Evolutionary conservation across 2,113 vertebrate genomes (phyloP), one percentile per base, ranked within the genome.

Genomic region (Bufo gargarizans): DNA sequence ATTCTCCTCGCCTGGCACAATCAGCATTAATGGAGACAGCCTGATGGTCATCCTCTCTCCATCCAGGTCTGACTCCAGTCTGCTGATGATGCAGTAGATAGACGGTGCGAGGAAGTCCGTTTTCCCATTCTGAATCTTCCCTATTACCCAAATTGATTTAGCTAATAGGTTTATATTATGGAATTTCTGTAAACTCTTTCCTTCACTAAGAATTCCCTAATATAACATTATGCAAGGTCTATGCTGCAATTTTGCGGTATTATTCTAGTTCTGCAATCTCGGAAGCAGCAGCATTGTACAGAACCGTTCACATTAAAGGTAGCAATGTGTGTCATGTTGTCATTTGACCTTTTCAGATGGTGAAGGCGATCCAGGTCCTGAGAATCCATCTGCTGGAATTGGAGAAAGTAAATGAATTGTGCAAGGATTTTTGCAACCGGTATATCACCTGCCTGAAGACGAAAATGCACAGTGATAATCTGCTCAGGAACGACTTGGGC

Each of bases 361-460:
- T 99, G 90, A 99, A 99, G 91, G 98, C 98, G 0, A 99, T 99
- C 90, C 98, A 99, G 95, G 98, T 99, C 89, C 92, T 99, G 93
- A 95, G 98, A 91, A 99, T 99, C 93, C 98, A 99, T 92, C 95
- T 99, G n/a, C 91, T 99, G 90, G 98, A 99, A 92, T 82, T 99
- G 92, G 98, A 99, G 95, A 99, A 99, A 92, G 98, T 99, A 93
- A 99, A 98, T 4, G 98, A 99, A 92, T 95, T 99, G 93, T 99
- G 98, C 94, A 99, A 99, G 93, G 98, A 99, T 94, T 99, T 99
- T 85, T 99, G 98, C 93, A 99, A 99, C 91, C 98, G 98, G 45
- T 99, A 99, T 89, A 99, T 99, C 95, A 99, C 98, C 93, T 99
- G 98, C 94, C 97, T 99, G 93, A 99, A 99, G 95, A 99, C 98